Conservation (phyloP, 2,113 vertebrate genomes). For the Megaceryle maxima region DNA sequence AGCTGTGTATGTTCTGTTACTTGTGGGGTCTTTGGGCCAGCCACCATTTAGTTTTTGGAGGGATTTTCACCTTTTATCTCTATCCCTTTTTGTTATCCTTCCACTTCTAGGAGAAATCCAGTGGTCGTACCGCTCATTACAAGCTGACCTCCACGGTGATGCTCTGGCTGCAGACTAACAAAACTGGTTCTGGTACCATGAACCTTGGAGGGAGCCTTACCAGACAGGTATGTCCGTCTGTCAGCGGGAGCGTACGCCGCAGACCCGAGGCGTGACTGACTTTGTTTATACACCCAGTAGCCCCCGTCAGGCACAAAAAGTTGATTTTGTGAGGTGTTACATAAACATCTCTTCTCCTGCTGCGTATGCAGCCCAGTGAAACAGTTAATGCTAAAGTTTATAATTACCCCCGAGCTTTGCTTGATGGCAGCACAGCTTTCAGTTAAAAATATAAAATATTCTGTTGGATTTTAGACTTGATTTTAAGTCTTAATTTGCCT, state of each 20-base stretch:
- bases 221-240: conserved; percentile 84
- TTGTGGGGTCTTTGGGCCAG: not conserved
- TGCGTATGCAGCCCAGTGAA: not conserved
- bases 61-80: not conserved
- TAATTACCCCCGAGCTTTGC: not conserved
- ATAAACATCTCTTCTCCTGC: not conserved
- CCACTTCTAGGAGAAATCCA: conserved; percentile 89
- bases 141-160: conserved; percentile 99
- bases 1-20: accelerated
- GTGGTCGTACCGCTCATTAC: conserved; percentile 97
- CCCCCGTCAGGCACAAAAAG: not conserved
- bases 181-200: conserved; percentile 96
- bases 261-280: not conserved
- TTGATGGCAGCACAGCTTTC: not conserved
- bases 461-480: not conserved
- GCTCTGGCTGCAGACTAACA: conserved; percentile 99
- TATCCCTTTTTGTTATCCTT: not conserved
- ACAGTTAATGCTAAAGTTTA: not conserved
- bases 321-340: not conserved
- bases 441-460: not conserved
- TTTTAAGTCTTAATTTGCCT: not conserved
- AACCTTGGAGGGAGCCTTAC: conserved; percentile 98
- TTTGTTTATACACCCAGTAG: not conserved
- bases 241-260: accelerated
- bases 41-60: accelerated